phyloP scores from a whole-genome alignment of 2,113 vertebrate species.

The Neolamprologus ventralis region DNA sequence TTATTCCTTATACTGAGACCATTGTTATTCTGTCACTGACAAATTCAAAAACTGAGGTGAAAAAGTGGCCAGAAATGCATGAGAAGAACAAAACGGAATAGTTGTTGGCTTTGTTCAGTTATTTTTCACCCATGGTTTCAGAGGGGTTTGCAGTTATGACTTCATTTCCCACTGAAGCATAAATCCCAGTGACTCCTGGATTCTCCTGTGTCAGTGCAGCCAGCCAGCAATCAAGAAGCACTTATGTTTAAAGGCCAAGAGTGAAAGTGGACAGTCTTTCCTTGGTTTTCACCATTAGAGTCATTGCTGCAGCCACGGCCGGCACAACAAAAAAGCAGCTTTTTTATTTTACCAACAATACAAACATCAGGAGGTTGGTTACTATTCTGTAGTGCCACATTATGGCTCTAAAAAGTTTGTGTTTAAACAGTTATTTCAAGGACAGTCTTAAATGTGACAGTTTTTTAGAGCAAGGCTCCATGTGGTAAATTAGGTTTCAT shows the following conservation, averaged over 20 bases:
- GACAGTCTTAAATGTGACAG: not conserved
- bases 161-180: not conserved
- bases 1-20: not conserved
- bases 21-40: not conserved
- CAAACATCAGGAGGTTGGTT: not conserved
- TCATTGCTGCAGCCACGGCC: not conserved
- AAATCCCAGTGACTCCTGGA: not conserved
- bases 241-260: not conserved
- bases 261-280: not conserved
- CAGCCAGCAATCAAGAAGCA: not conserved
- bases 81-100: not conserved
- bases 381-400: not conserved
- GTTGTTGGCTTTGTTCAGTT: not conserved
- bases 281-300: not conserved
- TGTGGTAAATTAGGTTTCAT: not conserved
- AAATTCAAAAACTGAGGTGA: not conserved
- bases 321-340: not conserved
- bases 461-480: not conserved
- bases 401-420: not conserved
- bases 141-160: not conserved
- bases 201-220: not conserved
- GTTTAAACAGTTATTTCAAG: not conserved
- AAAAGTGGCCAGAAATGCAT: rapidly evolving
- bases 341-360: not conserved
- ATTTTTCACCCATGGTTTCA: not conserved